These are phyloP conservation scores for Mesoligia furuncula DNA, from an alignment of 2,888 invertebrate genomes.

Conservation along the genomic window DNA sequence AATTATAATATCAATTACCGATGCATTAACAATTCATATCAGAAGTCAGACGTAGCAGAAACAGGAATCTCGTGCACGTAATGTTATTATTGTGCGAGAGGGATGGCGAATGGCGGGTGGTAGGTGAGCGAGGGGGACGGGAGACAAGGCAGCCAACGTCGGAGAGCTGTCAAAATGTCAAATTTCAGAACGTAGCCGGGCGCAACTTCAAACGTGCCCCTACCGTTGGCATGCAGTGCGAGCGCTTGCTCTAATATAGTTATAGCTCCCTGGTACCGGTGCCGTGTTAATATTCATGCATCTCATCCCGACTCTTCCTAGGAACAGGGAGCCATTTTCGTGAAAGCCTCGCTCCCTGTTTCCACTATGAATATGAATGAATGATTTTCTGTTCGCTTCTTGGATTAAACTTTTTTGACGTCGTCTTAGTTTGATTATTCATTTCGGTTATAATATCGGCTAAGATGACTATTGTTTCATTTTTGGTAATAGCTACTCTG, in stretches of 20 bases:
- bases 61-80: slow-evolving; percentile 87
- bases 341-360: slow-evolving; percentile 85
- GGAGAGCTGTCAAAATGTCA: slow-evolving; percentile 91
- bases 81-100: slow-evolving; percentile 85
- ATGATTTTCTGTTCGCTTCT: slow-evolving; percentile 86
- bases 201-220: slow-evolving; percentile 90
- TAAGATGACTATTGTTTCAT: slow-evolving; percentile 24
- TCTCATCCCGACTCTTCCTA: slow-evolving; percentile 86
- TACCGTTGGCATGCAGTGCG: slow-evolving; percentile 86
- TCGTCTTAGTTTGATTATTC: slow-evolving; percentile 63
- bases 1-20: slow-evolving; percentile 90
- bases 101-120: slow-evolving; percentile 70
- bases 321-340: slow-evolving; percentile 87
- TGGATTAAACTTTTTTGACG: slow-evolving; percentile 83
- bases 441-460: slow-evolving; percentile 39
- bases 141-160: slow-evolving; percentile 86
- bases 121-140: slow-evolving; percentile 72
- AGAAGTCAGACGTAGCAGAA: slow-evolving; percentile 89
- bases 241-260: slow-evolving; percentile 87
- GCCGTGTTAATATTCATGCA: slow-evolving; percentile 90
- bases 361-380: slow-evolving; percentile 89
- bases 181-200: slow-evolving; percentile 90
- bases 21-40: slow-evolving; percentile 90
- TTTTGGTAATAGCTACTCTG: slow-evolving; percentile 12
- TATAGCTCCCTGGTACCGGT: slow-evolving; percentile 85